Evolutionary conservation across 92 coral and sea anemone species (phyloP).

Genomic region (Porites evermanni): DNA sequence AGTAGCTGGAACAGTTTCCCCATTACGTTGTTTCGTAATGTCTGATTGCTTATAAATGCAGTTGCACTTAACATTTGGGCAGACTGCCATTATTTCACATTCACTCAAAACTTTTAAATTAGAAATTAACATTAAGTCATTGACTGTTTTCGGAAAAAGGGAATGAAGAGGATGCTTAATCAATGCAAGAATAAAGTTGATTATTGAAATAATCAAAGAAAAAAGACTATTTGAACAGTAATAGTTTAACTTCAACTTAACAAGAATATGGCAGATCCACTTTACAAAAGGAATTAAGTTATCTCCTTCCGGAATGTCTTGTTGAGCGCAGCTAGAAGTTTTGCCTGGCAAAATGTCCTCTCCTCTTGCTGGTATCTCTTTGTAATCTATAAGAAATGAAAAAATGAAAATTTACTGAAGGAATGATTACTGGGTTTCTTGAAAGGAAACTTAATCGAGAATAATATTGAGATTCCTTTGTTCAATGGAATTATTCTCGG

Average conservation of each 20-base stretch:
- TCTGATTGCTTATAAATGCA: conserved; percentile 33
- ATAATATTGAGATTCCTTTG: too few relatives aligned
- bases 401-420: too few relatives aligned
- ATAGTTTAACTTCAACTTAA: conserved; percentile 33
- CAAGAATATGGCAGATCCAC: conserved; percentile 42
- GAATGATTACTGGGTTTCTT: too few relatives aligned
- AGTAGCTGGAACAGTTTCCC: conserved; percentile 26
- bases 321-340: too few relatives aligned
- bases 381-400: too few relatives aligned
- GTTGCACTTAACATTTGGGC: conserved; percentile 49
- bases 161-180: conserved; percentile 46
- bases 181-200: conserved; percentile 33
- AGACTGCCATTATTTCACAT: conserved; percentile 30
- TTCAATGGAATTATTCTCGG: too few relatives aligned
- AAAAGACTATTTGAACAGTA: conserved; percentile 29
- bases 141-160: conserved; percentile 41
- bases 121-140: conserved; percentile 25
- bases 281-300: too few relatives aligned
- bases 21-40: conserved; percentile 30
- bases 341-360: too few relatives aligned
- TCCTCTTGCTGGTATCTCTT: too few relatives aligned
- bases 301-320: too few relatives aligned
- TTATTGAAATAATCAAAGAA: conserved; percentile 2
- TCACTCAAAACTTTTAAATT: conserved; percentile 12
- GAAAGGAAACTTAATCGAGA: too few relatives aligned